phyloP scores from a whole-genome alignment of 2,113 vertebrate genomes.

The Muntiacus muntjak region DNA sequence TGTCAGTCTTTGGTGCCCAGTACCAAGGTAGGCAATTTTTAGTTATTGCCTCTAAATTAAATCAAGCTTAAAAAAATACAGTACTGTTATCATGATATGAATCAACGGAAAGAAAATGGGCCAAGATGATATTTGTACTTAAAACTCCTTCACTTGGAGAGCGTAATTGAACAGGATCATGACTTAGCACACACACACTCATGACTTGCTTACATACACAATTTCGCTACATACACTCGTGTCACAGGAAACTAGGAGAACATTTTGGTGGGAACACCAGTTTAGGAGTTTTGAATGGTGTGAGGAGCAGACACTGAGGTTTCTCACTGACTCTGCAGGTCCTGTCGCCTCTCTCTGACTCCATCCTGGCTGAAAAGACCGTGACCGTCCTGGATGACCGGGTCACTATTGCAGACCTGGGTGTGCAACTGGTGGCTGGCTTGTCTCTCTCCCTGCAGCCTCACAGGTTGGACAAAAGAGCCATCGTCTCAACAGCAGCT shows the following conservation, averaged over 20 bases:
- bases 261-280: background rate
- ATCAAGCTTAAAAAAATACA: background rate
- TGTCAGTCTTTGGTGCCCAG: background rate
- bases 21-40: background rate
- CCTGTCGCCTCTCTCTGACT: slow-evolving; percentile 94
- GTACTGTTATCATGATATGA: accelerated
- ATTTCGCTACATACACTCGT: background rate
- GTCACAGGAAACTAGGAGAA: background rate
- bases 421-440: slow-evolving; percentile 91
- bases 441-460: slow-evolving; percentile 86
- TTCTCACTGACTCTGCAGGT: slow-evolving; percentile 80
- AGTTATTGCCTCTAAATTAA: background rate
- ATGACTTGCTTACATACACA: background rate
- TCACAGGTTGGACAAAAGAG: slow-evolving; percentile 85
- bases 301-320: background rate
- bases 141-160: background rate
- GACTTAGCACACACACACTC: background rate
- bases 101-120: background rate
- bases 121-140: background rate
- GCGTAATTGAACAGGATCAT: background rate
- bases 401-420: slow-evolving; percentile 92
- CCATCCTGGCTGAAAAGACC: slow-evolving; percentile 97
- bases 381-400: slow-evolving; percentile 94
- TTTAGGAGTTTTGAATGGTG: background rate
- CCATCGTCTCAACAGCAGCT: slow-evolving; percentile 85